Evolutionary conservation across 2,113 vertebrate genomes (phyloP).

Genomic region (Sylvietta virens): DNA sequence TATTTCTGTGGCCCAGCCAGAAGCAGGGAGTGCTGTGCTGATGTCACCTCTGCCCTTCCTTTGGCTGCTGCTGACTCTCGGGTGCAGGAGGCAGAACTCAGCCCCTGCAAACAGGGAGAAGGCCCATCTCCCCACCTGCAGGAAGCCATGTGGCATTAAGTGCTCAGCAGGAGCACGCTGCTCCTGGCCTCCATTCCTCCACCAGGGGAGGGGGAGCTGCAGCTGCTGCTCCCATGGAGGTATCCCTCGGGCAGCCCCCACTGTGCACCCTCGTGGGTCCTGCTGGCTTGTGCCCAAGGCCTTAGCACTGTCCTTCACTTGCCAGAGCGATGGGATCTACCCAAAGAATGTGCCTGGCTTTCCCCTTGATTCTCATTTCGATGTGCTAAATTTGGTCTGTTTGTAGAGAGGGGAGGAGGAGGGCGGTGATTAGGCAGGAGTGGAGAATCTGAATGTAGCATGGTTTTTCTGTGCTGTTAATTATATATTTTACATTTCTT

Average conservation of each 20-base stretch:
- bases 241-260: not conserved
- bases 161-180: not conserved
- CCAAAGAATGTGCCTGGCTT: not conserved
- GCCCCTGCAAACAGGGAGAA: not conserved
- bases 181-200: not conserved
- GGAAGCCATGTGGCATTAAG: not conserved
- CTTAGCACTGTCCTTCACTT: rapidly evolving
- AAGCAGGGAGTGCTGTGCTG: not conserved
- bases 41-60: not conserved
- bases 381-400: conserved; percentile 7
- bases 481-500: conserved; percentile 18
- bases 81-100: not conserved
- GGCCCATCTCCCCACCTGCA: not conserved
- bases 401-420: conserved; percentile 11
- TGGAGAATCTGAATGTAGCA: not conserved
- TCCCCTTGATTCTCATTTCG: not conserved
- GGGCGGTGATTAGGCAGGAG: not conserved
- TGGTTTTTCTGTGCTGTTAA: not conserved
- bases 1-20: not conserved
- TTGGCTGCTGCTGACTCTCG: not conserved
- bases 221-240: not conserved
- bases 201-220: not conserved
- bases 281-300: not conserved
- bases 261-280: not conserved
- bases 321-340: not conserved